These are phyloP conservation scores for Andrena trimmerana DNA, from an alignment of 2,888 invertebrate genomes.

Conservation along the genomic window DNA sequence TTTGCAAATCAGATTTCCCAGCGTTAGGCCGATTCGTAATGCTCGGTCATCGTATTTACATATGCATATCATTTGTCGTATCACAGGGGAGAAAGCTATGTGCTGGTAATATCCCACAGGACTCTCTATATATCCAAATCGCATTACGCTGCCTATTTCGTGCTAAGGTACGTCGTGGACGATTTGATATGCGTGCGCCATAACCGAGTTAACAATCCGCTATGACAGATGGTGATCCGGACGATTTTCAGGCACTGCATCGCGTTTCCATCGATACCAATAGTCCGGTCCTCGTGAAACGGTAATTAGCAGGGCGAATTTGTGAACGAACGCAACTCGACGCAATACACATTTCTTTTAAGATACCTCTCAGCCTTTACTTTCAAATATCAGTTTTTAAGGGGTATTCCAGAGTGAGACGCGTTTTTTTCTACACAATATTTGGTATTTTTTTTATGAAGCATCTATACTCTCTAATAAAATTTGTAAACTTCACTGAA, in stretches of 20 bases:
- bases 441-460: too few relatives aligned
- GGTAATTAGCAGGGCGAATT: too few relatives aligned
- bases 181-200: slow-evolving; percentile 83
- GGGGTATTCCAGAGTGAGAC: too few relatives aligned
- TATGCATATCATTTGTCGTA: slow-evolving; percentile 83
- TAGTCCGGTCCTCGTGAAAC: slow-evolving; percentile 24
- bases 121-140: slow-evolving; percentile 83
- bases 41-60: slow-evolving; percentile 83
- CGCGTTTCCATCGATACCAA: slow-evolving; percentile 11
- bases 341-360: too few relatives aligned
- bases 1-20: slow-evolving; percentile 60
- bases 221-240: slow-evolving; percentile 83
- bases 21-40: slow-evolving; percentile 72
- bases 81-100: slow-evolving; percentile 77
- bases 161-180: slow-evolving; percentile 78
- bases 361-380: too few relatives aligned
- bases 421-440: too few relatives aligned
- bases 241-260: slow-evolving; percentile 38
- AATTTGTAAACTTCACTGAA: too few relatives aligned
- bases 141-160: slow-evolving; percentile 81
- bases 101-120: slow-evolving; percentile 81
- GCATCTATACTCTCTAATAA: too few relatives aligned
- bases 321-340: too few relatives aligned
- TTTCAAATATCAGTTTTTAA: too few relatives aligned
- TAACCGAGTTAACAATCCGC: slow-evolving; percentile 83